Percentiles rank a stretch among this genome's conserved stretches.
phyloP scores from a whole-genome alignment of 1,140 invertebrate genomes.

The Eumaeus atala region DNA sequence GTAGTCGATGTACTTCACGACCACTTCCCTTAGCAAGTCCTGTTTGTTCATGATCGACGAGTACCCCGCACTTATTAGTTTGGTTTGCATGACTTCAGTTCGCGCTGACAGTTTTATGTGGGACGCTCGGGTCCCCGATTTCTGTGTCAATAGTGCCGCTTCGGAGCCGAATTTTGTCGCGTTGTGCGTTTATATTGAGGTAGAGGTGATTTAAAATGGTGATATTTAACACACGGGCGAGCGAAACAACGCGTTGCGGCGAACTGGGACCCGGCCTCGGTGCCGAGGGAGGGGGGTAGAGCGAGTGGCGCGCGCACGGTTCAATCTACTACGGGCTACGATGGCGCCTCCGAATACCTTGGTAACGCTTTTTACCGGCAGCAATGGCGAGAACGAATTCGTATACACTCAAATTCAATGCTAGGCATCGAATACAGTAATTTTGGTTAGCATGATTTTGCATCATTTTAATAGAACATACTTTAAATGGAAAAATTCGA shows the following conservation, averaged over 20 bases:
- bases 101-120: conserved; percentile 38
- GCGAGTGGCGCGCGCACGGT: conserved; percentile 65
- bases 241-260: conserved; percentile 64
- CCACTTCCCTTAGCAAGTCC: conserved; percentile 78
- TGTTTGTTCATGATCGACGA: conserved; percentile 78
- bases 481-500: too few species aligned
- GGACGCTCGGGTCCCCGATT: conserved; percentile 49
- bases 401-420: conserved; percentile 40
- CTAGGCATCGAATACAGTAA: conserved; percentile 39
- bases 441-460: conserved; percentile 47
- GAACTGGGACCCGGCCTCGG: conserved; percentile 55
- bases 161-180: conserved; percentile 41
- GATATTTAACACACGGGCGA: conserved; percentile 47
- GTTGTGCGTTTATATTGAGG: conserved; percentile 50
- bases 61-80: conserved; percentile 75
- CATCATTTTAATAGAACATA: conserved; percentile 32
- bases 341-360: conserved; percentile 63
- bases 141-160: conserved; percentile 50
- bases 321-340: conserved; percentile 65
- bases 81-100: conserved; percentile 68
- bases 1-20: conserved; percentile 80
- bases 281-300: conserved; percentile 44
- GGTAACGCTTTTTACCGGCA: conserved; percentile 53
- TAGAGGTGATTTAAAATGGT: conserved; percentile 34
- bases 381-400: conserved; percentile 48